These are phyloP conservation scores for Lepus oiostolus DNA, from an alignment of 2,797 vertebrate species.

Conservation along the genomic window DNA sequence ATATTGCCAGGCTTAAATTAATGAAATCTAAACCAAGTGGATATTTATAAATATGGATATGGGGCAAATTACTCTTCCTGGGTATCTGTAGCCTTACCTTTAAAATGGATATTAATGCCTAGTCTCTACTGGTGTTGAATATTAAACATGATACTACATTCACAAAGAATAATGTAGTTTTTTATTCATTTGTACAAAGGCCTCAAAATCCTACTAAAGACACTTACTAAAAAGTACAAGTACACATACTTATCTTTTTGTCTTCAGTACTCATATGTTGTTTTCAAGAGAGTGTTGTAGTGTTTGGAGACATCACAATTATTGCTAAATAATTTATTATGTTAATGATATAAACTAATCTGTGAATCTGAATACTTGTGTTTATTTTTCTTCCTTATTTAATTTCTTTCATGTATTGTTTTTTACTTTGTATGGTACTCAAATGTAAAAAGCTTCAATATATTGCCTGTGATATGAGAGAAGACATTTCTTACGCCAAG, in stretches of 20 bases:
- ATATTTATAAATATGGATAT: too few relatives aligned
- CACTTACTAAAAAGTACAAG: neutral
- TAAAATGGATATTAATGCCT: conserved; percentile 21
- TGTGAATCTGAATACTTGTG: conserved; percentile 23
- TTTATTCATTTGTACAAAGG: neutral
- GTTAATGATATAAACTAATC: neutral
- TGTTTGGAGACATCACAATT: neutral
- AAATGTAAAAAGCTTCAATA: conserved; percentile 42
- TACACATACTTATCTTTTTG: neutral
- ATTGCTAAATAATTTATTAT: conserved; percentile 28
- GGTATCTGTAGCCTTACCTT: neutral
- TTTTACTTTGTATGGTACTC: neutral
- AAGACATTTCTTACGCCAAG: conserved; percentile 36
- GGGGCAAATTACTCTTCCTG: neutral
- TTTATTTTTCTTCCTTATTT: neutral
- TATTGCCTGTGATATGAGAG: conserved; percentile 2
- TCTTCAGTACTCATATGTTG: neutral
- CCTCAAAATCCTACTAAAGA: neutral
- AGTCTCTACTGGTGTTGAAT: neutral
- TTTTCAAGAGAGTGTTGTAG: neutral
- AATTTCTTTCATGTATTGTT: neutral
- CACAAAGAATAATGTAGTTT: neutral
- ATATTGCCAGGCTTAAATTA: conserved; percentile 47
- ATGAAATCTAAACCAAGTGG: conserved; percentile 54
- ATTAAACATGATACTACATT: neutral